Evolutionary conservation across 2,113 vertebrate species (phyloP).

Genomic region (Dicaeum eximium): DNA sequence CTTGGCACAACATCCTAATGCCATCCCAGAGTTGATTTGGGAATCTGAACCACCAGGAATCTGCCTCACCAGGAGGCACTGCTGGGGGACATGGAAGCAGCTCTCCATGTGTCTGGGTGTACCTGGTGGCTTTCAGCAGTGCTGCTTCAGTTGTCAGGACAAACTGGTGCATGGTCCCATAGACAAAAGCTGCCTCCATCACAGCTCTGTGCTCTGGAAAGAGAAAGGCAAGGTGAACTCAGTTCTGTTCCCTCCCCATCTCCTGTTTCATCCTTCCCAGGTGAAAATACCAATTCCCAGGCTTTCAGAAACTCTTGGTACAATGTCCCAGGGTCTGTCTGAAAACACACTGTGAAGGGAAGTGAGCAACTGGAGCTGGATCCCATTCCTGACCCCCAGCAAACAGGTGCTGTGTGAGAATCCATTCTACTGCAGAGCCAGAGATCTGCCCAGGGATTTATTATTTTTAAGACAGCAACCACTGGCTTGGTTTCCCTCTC

Average conservation of each 20-base stretch:
- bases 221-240: not conserved
- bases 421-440: not conserved
- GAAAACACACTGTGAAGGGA: not conserved
- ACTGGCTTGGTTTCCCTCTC: not conserved
- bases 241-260: not conserved
- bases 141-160: slow-evolving; percentile 86
- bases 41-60: not conserved
- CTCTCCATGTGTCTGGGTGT: not conserved
- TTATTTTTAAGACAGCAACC: not conserved
- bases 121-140: slow-evolving; percentile 83
- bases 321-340: not conserved
- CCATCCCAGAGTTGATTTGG: not conserved
- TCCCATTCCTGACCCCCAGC: not conserved
- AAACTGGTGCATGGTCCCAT: slow-evolving; percentile 88
- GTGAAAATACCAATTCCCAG: not conserved
- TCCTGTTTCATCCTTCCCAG: not conserved
- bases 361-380: not conserved
- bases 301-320: not conserved
- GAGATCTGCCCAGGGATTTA: not conserved
- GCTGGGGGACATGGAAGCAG: not conserved
- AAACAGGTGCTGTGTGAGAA: not conserved
- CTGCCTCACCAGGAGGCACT: too few relatives aligned
- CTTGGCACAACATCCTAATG: not conserved
- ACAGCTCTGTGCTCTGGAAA: slow-evolving; percentile 87
- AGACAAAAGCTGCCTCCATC: slow-evolving; percentile 94